Percentiles rank a stretch among this genome's conserved stretches.
Evolutionary conservation across 2,888 invertebrate genomes (phyloP).

Genomic region (Lasiommata megera): DNA sequence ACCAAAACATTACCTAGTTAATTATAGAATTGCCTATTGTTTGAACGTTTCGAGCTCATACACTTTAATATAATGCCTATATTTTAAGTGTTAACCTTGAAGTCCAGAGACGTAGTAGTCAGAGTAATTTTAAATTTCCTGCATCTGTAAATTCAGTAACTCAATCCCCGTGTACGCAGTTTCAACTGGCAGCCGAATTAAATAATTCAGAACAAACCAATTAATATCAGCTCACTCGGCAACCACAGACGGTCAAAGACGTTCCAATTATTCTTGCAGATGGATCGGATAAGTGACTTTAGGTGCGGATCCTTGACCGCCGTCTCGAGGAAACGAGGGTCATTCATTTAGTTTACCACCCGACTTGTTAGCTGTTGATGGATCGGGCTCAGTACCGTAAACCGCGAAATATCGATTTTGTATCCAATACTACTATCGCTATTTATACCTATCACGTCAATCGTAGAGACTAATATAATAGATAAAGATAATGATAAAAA

Average conservation of each 20-base stretch:
- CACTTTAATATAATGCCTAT: too few relatives aligned
- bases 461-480: too few relatives aligned
- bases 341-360: conserved; percentile 35
- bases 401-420: conserved; percentile 19
- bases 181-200: conserved; percentile 33
- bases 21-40: too few relatives aligned
- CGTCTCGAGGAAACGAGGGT: conserved; percentile 38
- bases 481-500: too few relatives aligned
- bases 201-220: conserved; percentile 41
- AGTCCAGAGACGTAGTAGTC: not conserved
- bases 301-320: conserved; percentile 42
- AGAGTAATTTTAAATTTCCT: not conserved
- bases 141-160: not conserved
- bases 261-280: conserved; percentile 45
- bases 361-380: conserved; percentile 34
- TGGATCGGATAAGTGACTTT: conserved; percentile 40
- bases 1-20: too few relatives aligned
- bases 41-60: too few relatives aligned
- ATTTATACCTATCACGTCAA: too few relatives aligned
- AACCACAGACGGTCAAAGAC: conserved; percentile 40
- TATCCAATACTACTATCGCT: not conserved
- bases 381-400: conserved; percentile 20
- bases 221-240: conserved; percentile 41
- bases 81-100: too few relatives aligned
- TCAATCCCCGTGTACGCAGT: conserved; percentile 22